Evolutionary conservation across 2,113 vertebrate genomes (phyloP).

Genomic region (Tachycineta bicolor): DNA sequence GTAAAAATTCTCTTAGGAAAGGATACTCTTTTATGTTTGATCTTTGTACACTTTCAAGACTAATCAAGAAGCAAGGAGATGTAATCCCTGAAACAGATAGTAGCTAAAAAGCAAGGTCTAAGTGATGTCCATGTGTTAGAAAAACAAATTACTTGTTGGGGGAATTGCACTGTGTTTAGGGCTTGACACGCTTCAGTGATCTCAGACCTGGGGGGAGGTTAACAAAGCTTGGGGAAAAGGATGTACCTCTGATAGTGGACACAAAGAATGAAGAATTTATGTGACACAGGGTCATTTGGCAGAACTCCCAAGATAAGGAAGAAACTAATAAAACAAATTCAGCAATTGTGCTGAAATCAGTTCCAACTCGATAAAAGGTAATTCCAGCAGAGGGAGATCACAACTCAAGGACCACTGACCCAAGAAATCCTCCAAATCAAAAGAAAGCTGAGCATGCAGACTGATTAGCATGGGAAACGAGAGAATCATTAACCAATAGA

Average conservation of each 20-base stretch:
- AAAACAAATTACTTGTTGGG: background rate
- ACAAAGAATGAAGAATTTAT: background rate
- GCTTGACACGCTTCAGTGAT: too few relatives aligned
- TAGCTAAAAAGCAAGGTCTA: background rate
- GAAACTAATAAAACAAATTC: background rate
- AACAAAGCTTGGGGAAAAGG: background rate
- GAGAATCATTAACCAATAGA: background rate
- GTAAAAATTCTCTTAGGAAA: background rate
- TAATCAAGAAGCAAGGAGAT: background rate
- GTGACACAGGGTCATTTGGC: background rate
- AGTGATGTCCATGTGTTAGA: background rate
- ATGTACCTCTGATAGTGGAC: background rate
- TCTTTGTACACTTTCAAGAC: background rate
- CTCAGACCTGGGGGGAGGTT: background rate
- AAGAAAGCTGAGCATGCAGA: background rate
- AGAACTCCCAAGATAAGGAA: background rate
- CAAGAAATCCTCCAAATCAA: background rate
- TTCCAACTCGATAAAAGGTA: background rate
- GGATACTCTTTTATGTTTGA: background rate
- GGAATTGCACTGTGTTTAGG: background rate
- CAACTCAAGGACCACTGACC: accelerated
- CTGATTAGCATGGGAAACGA: background rate
- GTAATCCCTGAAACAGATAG: background rate
- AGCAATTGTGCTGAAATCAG: background rate
- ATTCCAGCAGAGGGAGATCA: background rate